Base-by-base conservation (phyloP, 1,140 invertebrate genomes). In the Grapholita molesta region DNA sequence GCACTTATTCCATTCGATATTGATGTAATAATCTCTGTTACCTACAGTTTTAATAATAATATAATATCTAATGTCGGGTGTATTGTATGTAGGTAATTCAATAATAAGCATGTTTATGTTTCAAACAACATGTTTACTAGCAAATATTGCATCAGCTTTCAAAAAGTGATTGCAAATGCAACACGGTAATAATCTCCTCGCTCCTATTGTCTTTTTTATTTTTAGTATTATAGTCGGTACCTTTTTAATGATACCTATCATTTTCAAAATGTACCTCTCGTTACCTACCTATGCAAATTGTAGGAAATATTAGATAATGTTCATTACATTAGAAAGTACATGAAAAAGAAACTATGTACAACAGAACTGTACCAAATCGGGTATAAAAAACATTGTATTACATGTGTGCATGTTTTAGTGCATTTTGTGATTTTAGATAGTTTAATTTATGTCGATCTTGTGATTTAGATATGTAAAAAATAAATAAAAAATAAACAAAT, bases 351-450 rank as follows among this genome's bases (percentile, higher is more conserved):
- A 81, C 69, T 80, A 83, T 80, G 83, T 86, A 86, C 84, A 88
- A 88, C 83, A 79, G 81, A 88, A 88, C 84, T 79, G 81, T 91
- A 91, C 86, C 86, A 80, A 85, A 84, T 76, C 77, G 73, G 85
- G 84, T 85, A 89, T 86, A 84, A 89, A 86, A 89, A 89, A 83
- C 78, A 84, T 82, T 84, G 79, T 88, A 88, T 86, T 86, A 88
- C 83, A 89, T 90, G 83, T 89, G 86, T 91, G 88, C 89, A 91
- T 91, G 89, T 91, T 91, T 91, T 91, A 91, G 89, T 91, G 89
- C 89, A 91, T 91, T 91, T 91, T 91, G 89, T 91, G 89, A 91
- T 91, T 90, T 86, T 91, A 91, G 88, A 82, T 90, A 90, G 88
- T 88, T 88, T 91, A 91, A 91, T 90, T 90, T 90, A 91, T 88